Percentiles rank a stretch among this genome's conserved stretches.
Evolutionary conservation across 2,888 invertebrate genomes (phyloP).

Genomic region (Pachydiplax longipennis): DNA sequence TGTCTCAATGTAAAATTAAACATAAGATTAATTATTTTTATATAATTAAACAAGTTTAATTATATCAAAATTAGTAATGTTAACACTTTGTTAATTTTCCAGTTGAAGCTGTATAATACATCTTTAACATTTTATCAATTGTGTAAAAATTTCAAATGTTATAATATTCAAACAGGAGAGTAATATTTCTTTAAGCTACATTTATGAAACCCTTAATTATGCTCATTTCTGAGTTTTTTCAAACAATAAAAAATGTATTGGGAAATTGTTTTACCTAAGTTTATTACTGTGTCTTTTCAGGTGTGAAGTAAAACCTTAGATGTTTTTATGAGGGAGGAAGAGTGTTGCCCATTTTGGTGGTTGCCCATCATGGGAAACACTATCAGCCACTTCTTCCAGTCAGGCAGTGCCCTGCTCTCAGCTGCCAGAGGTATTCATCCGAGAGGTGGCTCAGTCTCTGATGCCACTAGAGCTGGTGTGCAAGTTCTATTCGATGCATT

Average conservation of each 20-base stretch:
- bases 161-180: too few relatives aligned
- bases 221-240: too few relatives aligned
- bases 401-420: constrained; percentile 69
- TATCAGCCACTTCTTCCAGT: constrained; percentile 73
- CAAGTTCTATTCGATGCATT: constrained; percentile 72
- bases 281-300: not conserved
- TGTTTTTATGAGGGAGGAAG: constrained; percentile 4
- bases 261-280: not conserved
- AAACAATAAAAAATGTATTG: not conserved
- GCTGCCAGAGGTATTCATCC: constrained; percentile 65
- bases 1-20: too few relatives aligned
- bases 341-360: not conserved
- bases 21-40: too few relatives aligned
- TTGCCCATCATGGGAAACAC: constrained; percentile 66
- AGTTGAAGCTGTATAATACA: too few relatives aligned
- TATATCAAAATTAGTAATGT: too few relatives aligned
- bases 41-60: too few relatives aligned
- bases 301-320: not conserved
- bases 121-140: too few relatives aligned
- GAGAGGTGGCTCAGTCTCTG: constrained; percentile 64
- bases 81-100: too few relatives aligned
- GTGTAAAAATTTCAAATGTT: too few relatives aligned
- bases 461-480: constrained; percentile 69
- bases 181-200: too few relatives aligned
- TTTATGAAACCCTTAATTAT: too few relatives aligned